Conservation (phyloP, 2,797 vertebrate species). For the Eulemur mongoz region DNA sequence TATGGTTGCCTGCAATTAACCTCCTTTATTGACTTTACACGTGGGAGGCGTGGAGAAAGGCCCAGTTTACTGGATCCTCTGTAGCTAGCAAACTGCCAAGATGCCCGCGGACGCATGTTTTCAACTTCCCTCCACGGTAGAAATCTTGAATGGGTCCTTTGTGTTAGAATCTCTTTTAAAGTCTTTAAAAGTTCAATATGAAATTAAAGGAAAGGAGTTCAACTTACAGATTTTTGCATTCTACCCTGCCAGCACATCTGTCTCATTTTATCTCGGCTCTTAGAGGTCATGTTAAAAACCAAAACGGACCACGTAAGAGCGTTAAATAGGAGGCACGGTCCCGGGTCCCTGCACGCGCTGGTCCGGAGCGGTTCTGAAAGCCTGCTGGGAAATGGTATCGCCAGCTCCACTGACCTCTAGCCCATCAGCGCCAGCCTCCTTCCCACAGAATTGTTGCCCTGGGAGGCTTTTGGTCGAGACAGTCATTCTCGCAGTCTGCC, state of each 20-base stretch:
- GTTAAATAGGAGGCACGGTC: not conserved
- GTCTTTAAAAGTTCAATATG: not conserved
- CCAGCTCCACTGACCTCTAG: not conserved
- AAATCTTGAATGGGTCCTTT: constrained; percentile 1
- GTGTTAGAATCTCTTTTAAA: constrained; percentile 1
- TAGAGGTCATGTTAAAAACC: not conserved
- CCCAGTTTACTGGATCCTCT: not conserved
- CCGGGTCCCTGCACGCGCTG: not conserved
- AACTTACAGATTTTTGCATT: not conserved
- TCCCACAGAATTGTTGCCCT: not conserved
- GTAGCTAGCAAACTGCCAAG: not conserved
- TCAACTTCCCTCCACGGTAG: not conserved
- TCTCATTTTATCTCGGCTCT: constrained; percentile 12
- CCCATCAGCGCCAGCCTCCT: not conserved
- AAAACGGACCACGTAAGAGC: not conserved
- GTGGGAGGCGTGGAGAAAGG: not conserved
- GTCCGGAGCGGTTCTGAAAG: not conserved
- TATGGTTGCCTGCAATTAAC: not conserved
- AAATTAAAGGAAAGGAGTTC: constrained; percentile 45
- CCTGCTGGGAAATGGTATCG: not conserved
- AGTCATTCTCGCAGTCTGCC: not conserved
- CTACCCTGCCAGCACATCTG: not conserved
- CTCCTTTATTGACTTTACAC: not conserved
- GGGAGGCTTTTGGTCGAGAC: not conserved
- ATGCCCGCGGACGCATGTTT: not conserved